Evolutionary conservation across 2,113 vertebrate species (phyloP), one percentile per base, ranked within the genome.

Genomic region (Rostratula benghalensis): DNA sequence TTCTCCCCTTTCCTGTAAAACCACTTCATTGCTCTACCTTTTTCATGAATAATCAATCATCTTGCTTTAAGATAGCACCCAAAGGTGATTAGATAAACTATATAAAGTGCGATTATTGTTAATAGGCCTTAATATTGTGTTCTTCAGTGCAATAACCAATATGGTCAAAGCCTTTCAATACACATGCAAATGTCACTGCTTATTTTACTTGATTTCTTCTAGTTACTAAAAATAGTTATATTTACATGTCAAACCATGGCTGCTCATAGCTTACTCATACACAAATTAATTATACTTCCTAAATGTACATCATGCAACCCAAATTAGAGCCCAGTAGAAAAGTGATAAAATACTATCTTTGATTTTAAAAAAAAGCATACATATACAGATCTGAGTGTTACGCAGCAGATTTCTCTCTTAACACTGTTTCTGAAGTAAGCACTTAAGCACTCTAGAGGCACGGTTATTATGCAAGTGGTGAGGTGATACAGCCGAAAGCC

Each of bases 101-200:
- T 57, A 97, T 98, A 98, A 98, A 98, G 98, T 98, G 98, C 98
- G 51, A 50, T 98, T 97, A 97, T 81, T 97, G 97, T 98, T 98
- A 98, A 97, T 97, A 97, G 96, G 97, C 98, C 94, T 27, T 95
- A 95, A 95, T 95, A 96, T 84, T 87, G 96, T 92, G 97, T 91
- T 69, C 94, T 94, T 98, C 98, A 98, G 99, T 99, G 99, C 98
- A 98, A 95, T 96, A 97, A 98, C 98, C 98, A 98, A 98, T 98
- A 98, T 97, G 98, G 98, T 98, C 97, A 97, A 98, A 97, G 91
- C 97, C 95, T 96, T 82, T 79, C 95, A 91, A 96, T 91, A 88
- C 95, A 97, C 98, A 98, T 98, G 98, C 98, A 96, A 94, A 97
- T 95, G 65, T 90, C 97, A 96, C 97, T 97, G 91, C 92, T 96